Evolutionary conservation across 2,888 invertebrate species (phyloP).

Genomic region (Tetrapedia diversipes): DNA sequence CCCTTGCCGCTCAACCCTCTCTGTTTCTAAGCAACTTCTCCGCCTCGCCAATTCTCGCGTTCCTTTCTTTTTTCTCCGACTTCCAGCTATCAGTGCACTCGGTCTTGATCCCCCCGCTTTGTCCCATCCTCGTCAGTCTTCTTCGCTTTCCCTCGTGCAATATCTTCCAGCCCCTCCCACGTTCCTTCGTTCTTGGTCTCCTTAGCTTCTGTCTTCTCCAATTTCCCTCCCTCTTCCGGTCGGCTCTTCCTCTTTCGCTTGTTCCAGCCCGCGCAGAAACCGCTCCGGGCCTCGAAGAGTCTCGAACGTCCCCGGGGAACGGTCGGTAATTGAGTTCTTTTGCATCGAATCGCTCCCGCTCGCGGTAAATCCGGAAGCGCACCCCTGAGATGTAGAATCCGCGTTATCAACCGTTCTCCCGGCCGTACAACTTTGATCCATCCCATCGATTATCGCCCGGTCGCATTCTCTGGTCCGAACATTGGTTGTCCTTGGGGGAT

Average conservation of each 20-base stretch:
- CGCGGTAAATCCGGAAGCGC: conserved; percentile 27
- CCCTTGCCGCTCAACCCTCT: conserved; percentile 14
- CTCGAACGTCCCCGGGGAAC: conserved; percentile 47
- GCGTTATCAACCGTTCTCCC: conserved; percentile 5
- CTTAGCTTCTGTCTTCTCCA: conserved; percentile 12
- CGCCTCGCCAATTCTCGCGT: conserved; percentile 1
- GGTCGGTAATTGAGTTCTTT: conserved; percentile 71
- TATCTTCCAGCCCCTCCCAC: not conserved
- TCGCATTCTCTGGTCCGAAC: not conserved
- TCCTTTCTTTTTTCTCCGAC: no score
- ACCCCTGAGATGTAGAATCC: conserved; percentile 1
- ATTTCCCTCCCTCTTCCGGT: conserved; percentile 16
- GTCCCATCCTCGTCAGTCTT: conserved; percentile 25
- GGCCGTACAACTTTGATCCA: not conserved
- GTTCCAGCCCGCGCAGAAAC: conserved; percentile 3
- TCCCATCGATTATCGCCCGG: not conserved
- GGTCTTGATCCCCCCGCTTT: not conserved
- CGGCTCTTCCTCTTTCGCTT: conserved; percentile 6
- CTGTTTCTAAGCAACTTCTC: conserved; percentile 17
- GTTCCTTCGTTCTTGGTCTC: not conserved
- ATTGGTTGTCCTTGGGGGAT: not conserved
- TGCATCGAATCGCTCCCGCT: conserved; percentile 49
- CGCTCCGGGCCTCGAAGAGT: conserved; percentile 6
- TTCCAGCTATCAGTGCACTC: no score
- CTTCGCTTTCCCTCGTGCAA: not conserved